Evolutionary conservation across 2,888 invertebrate species (phyloP), one percentile per base, ranked within the genome.

Genomic region (Eurytoma californica): DNA sequence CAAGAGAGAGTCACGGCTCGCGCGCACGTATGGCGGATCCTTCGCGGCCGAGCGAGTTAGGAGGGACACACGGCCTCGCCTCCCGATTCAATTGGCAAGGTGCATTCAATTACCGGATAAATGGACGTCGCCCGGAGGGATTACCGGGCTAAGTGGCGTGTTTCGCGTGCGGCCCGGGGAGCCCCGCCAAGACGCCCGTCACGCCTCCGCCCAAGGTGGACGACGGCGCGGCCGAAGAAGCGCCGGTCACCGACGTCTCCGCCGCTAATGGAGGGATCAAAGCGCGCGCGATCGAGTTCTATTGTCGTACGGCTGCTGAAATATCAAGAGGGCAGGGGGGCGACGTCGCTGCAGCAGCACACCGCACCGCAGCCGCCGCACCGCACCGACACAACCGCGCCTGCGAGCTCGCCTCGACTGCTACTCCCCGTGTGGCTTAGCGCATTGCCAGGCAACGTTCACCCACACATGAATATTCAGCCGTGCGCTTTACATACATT

Each of bases 381-480:
- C 24, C 24, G 24, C 24, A 20, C 51, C 39, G 51, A 53, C 47
- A 49, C 57, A 55, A 68, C 67, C 65, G 49, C 57, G 49, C 60
- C 24, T 39, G 24, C 12, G 28, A 18, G 57, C n/a, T 28, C 74
- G 72, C 77, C 28, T 53, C 70, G 73, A 61, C 49, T 12, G 13
- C 49, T 65, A 9, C 57, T 18, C 51, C 72, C 69, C 51, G 67
- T 67, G 77, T 82, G 83, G 87, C 85, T 86, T 87, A 86, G 87
- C 88, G 86, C 87, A 87, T 88, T 88, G 86, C 87, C 86, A 83
- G 84, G 83, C 86, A 84, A 84, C 86, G 85, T 84, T 86, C 88
- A 86, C 87, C 88, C 86, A 87, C 86, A 86, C 87, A 89, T 89
- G 88, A 89, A 89, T 89, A 89, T 89, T 89, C 89, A 89, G 87